phyloP scores from a whole-genome alignment of 1,140 invertebrate species.

The Papilio aristodemus region DNA sequence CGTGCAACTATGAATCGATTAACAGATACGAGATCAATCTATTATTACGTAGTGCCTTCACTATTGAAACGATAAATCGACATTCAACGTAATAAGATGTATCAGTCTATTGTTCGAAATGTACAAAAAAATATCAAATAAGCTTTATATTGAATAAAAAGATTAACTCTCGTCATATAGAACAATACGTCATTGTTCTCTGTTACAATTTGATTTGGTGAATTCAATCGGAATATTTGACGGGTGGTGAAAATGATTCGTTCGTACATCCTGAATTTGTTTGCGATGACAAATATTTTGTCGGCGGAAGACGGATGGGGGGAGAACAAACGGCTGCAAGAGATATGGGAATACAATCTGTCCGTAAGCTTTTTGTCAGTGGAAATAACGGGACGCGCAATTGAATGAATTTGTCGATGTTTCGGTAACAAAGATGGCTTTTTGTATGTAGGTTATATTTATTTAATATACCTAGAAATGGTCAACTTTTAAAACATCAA shows the following conservation, averaged over 20 bases:
- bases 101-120: conserved; percentile 55
- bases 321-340: conserved; percentile 39
- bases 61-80: conserved; percentile 46
- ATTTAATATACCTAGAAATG: background rate
- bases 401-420: conserved; percentile 32
- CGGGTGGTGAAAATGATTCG: conserved; percentile 40
- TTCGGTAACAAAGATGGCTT: background rate
- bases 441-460: background rate
- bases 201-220: conserved; percentile 50
- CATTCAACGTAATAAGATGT: conserved; percentile 47
- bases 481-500: background rate
- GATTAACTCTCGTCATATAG: conserved; percentile 50
- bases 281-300: conserved; percentile 52
- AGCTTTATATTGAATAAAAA: conserved; percentile 48
- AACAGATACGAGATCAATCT: conserved; percentile 19
- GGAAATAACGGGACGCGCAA: conserved; percentile 26
- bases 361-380: conserved; percentile 38
- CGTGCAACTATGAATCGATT: conserved; percentile 22
- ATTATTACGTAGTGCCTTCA: conserved; percentile 27
- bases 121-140: conserved; percentile 58
- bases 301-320: conserved; percentile 41
- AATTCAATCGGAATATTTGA: conserved; percentile 49
- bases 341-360: conserved; percentile 17
- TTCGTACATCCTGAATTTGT: conserved; percentile 41
- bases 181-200: conserved; percentile 72